A percentile compares a stretch with the other conserved stretches of the same genome.
Conservation (phyloP, 2,888 invertebrate genomes). For the Mimas tiliae region DNA sequence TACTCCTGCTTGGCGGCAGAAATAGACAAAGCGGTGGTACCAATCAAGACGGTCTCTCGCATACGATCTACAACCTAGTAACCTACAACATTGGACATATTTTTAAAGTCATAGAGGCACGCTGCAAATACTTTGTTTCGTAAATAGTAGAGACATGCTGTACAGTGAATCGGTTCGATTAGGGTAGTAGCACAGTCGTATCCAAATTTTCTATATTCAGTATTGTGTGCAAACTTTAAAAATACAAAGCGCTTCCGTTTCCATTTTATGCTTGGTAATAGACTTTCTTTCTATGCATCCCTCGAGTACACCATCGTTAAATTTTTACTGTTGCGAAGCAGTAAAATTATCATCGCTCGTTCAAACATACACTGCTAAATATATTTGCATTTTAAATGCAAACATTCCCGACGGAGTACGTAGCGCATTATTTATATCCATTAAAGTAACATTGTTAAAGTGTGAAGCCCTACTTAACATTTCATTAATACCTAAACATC, state of each 20-base stretch:
- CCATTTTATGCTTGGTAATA: not conserved
- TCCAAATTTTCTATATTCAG: too few species aligned
- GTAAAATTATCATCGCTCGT: constrained; percentile 13
- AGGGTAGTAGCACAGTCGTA: too few species aligned
- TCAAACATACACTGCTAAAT: constrained; percentile 16
- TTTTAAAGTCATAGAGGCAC: too few species aligned
- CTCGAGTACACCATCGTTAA: constrained; percentile 18
- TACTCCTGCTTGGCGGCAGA: too few species aligned
- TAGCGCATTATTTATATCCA: not conserved
- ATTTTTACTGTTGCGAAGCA: constrained; percentile 16
- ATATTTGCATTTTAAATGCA: constrained; percentile 29
- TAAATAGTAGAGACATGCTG: too few species aligned
- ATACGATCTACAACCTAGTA: too few species aligned
- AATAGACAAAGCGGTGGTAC: too few species aligned
- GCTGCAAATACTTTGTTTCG: too few species aligned
- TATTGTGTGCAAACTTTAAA: too few species aligned
- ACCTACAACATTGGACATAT: too few species aligned
- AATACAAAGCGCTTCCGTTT: not conserved
- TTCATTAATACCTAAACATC: not conserved
- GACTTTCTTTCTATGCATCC: constrained; percentile 21
- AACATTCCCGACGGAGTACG: not conserved
- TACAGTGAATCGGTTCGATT: too few species aligned
- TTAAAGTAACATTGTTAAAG: not conserved
- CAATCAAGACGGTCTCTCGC: too few species aligned
- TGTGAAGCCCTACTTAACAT: not conserved